Evolutionary conservation across 2,797 vertebrate genomes (phyloP).

Genomic region (Parambassis ranga): DNA sequence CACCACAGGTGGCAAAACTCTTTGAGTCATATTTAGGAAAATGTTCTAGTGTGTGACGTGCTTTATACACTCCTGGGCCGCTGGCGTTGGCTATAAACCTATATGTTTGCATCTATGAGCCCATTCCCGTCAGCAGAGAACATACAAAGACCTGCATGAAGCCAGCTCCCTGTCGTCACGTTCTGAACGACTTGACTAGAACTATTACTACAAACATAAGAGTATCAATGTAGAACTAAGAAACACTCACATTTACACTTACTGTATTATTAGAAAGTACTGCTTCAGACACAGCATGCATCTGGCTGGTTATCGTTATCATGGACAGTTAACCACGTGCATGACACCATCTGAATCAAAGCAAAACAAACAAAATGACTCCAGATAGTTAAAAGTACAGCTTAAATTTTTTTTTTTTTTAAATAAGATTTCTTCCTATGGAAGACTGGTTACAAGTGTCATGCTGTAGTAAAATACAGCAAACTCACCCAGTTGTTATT

Average conservation of each 20-base stretch:
- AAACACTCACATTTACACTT: not conserved
- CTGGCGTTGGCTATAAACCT: not conserved
- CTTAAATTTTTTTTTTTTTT: not conserved
- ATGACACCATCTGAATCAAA: conserved; percentile 41
- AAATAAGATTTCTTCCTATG: conserved; percentile 76
- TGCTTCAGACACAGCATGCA: conserved; percentile 19
- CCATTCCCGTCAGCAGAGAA: conserved; percentile 14
- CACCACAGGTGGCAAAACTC: not conserved
- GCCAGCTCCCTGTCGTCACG: conserved; percentile 7
- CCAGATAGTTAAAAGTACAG: conserved; percentile 18
- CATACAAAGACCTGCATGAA: conserved; percentile 39
- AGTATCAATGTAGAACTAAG: conserved; percentile 23
- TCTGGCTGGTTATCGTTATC: conserved; percentile 6
- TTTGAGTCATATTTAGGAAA: no score
- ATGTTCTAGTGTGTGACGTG: not conserved
- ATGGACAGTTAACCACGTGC: conserved; percentile 19
- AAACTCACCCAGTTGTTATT: conserved; percentile 22
- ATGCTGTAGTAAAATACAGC: conserved; percentile 19
- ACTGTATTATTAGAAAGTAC: not conserved
- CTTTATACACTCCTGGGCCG: not conserved
- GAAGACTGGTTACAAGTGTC: conserved; percentile 67
- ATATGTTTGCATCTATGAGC: conserved; percentile 21
- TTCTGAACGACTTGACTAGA: conserved; percentile 8
- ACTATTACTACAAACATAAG: conserved; percentile 10
- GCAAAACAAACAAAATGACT: conserved; percentile 11